phyloP scores from a whole-genome alignment of 1,140 invertebrate species.

The Alviniconcha marisindica region DNA sequence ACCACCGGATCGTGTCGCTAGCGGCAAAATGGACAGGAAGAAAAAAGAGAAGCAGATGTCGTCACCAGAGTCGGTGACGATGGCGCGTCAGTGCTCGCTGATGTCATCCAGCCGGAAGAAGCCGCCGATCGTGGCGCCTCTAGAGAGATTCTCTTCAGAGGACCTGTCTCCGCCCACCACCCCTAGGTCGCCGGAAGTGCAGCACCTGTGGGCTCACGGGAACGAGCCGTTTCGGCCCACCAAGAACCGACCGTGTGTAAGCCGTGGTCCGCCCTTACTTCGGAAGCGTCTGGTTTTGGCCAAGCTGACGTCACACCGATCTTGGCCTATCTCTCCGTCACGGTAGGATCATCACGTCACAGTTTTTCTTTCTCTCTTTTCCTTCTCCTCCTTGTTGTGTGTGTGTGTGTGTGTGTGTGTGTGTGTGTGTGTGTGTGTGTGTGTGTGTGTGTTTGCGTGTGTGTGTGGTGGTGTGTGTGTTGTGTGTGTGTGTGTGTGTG shows the following conservation, averaged over 20 bases:
- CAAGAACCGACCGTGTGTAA: neutral
- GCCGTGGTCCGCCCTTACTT: neutral
- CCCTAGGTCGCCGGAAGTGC: conserved; percentile 14
- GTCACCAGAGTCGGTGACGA: conserved; percentile 19
- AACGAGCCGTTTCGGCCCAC: conserved; percentile 3
- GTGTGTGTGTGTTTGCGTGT: too few relatives aligned
- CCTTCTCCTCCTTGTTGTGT: too few relatives aligned
- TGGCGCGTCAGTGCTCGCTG: neutral
- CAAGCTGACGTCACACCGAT: conserved; percentile 23
- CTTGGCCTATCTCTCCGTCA: neutral
- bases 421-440: too few relatives aligned
- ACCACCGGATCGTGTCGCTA: too few relatives aligned
- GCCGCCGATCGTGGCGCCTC: conserved; percentile 4
- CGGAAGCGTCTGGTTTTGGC: conserved; percentile 4
- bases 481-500: too few relatives aligned
- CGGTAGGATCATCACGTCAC: neutral
- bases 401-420: too few relatives aligned
- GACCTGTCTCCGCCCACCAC: neutral
- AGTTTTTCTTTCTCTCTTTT: too few relatives aligned
- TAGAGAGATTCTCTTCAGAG: neutral
- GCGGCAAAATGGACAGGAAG: too few relatives aligned
- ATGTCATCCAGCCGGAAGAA: neutral
- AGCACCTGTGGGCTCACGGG: conserved; percentile 15
- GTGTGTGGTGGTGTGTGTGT: too few relatives aligned
- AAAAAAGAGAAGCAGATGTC: conserved; percentile 5